Evolutionary conservation across 1,140 invertebrate genomes (phyloP).

Genomic region (Orchestia grillus): DNA sequence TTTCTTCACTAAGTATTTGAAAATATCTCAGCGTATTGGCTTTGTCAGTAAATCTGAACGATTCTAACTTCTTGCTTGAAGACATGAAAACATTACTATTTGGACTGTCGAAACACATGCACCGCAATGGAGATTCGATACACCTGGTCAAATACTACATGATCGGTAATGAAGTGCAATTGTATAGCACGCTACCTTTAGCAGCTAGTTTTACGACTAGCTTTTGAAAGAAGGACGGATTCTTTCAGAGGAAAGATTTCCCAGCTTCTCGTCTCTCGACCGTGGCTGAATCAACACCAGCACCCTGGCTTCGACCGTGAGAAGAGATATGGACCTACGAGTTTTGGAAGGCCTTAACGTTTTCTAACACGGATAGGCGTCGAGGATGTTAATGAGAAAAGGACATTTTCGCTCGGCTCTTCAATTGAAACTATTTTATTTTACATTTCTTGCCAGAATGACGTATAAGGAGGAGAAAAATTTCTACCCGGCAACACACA

Average conservation of each 20-base stretch:
- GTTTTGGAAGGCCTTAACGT: background rate
- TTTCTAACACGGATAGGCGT: background rate
- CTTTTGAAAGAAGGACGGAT: background rate
- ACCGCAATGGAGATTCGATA: no score
- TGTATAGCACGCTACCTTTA: no score
- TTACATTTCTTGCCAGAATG: background rate
- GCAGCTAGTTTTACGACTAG: no score
- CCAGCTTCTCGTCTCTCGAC: background rate
- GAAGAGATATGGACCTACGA: background rate
- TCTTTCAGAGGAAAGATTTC: background rate
- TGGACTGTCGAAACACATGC: no score
- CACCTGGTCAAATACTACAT: no score
- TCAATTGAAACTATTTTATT: background rate
- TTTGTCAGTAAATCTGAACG: no score
- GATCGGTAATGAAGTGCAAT: no score
- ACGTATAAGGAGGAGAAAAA: background rate
- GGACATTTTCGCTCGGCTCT: background rate
- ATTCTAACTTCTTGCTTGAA: no score
- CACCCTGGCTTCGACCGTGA: background rate
- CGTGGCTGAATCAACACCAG: background rate
- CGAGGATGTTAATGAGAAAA: background rate
- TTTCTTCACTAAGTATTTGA: no score
- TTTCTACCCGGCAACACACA: background rate
- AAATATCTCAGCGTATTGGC: no score
- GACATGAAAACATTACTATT: no score